These are phyloP conservation scores for Calephelis perditalis DNA, from an alignment of 2,888 invertebrate species.

Conservation along the genomic window DNA sequence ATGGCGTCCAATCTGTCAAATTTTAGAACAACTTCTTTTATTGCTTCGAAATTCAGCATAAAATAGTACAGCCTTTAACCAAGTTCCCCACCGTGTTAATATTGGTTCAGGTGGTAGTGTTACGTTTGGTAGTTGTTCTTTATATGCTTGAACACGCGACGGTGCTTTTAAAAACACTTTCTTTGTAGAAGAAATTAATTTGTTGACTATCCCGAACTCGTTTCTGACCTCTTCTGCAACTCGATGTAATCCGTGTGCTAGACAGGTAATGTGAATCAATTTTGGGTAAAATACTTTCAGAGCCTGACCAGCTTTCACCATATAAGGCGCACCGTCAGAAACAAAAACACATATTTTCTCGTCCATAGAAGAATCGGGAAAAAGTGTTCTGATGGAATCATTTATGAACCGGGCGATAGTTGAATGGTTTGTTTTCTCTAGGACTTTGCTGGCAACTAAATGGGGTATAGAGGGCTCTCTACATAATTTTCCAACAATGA, in stretches of 20 bases:
- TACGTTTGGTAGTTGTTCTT: conserved; percentile 20
- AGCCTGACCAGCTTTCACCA: conserved; percentile 14
- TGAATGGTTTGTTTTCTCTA: conserved; percentile 18
- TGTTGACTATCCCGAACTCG: conserved; percentile 19
- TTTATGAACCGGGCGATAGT: conserved; percentile 17
- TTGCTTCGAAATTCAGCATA: no score
- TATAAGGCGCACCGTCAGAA: conserved; percentile 11
- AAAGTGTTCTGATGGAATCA: conserved; percentile 10
- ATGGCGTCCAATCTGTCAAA: no score
- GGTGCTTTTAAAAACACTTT: conserved; percentile 24
- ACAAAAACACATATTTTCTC: no score
- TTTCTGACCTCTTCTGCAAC: conserved; percentile 18
- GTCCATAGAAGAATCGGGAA: not conserved
- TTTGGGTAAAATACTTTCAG: no score
- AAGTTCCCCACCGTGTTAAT: no score
- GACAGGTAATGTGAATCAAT: not conserved
- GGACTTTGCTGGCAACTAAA: conserved; percentile 16
- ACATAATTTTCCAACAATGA: not conserved
- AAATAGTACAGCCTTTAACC: no score
- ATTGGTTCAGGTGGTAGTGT: not conserved
- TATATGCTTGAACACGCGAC: conserved; percentile 15
- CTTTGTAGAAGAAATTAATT: conserved; percentile 24
- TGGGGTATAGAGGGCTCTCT: not conserved
- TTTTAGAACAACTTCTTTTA: no score
- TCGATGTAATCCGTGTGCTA: conserved; percentile 19